A percentile compares a stretch with the other conserved stretches of the same genome.
These are phyloP conservation scores for Microtus obscurus DNA, from an alignment of 2,797 vertebrate species.

Conservation along the genomic window DNA sequence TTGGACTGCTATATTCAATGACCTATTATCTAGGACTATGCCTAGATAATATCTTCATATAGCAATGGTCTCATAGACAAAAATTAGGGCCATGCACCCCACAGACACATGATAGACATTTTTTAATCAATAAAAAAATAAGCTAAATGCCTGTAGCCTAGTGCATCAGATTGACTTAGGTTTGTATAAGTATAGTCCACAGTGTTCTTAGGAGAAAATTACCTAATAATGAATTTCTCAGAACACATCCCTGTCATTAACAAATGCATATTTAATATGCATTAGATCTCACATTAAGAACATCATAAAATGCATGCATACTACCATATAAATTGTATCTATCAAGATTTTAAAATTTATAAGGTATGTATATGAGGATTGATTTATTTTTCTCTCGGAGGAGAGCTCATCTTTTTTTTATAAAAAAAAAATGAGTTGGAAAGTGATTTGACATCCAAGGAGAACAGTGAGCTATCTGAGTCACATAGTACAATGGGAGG, in stretches of 20 bases:
- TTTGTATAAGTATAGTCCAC: neutral
- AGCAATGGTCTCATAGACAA: neutral
- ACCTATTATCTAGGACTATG: neutral
- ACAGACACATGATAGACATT: neutral
- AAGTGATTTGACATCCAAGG: conserved; percentile 8
- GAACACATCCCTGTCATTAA: neutral
- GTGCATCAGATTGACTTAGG: neutral
- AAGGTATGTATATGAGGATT: neutral
- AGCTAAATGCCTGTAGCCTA: neutral
- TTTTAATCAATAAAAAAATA: neutral
- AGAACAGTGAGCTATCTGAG: neutral
- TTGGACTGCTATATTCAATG: neutral
- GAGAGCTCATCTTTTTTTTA: neutral
- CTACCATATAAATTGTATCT: neutral
- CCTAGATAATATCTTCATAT: neutral
- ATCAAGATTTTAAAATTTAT: neutral
- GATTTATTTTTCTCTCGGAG: neutral
- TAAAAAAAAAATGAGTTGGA: conserved; percentile 28
- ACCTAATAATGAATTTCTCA: neutral
- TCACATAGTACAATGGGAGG: too few relatives aligned
- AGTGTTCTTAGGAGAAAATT: neutral
- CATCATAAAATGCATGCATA: neutral
- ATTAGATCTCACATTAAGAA: neutral
- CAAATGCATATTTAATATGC: neutral
- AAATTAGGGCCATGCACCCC: neutral